Evolutionary conservation across 2,888 invertebrate species (phyloP), one percentile per base, ranked within the genome.

Genomic region (Polietes domitor): DNA sequence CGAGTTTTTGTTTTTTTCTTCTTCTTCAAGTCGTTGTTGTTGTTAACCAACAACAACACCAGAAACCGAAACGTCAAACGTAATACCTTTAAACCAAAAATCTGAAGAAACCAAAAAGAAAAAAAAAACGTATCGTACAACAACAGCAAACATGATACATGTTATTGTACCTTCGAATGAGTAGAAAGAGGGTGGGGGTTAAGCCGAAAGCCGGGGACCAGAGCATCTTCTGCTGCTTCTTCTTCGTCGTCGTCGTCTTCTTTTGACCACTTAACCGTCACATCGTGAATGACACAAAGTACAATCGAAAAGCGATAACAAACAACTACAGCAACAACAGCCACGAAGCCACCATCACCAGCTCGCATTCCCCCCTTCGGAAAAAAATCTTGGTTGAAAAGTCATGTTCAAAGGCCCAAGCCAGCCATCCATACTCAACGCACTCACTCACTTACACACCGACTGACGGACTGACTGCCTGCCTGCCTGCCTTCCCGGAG

Each of bases 201-300:
- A 6, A 58, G 10, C 58, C 65, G n/a, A 65, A 10, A 63, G 41
- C 41, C 2, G 41, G 43, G 68, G 41, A 68, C 2, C 21, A n/a
- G 43, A 19, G 58, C 58, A 58, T 61, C 58, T 73, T 76, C 7
- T 61, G 71, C 68, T 50, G 32, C 65, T 76, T 43, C 28, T 61
- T n/a, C n/a, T n/a, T n/a, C n/a, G n/a, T n/a, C n/a, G n/a, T n/a
- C n/a, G n/a, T n/a, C n/a, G n/a, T n/a, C n/a, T n/a, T 61, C 77
- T 65, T 41, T 68, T 79, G 81, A 84, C 81, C 84, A 84, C 84
- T 84, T 84, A 53, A 81, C 81, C 81, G 84, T 84, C 84, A 81
- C 84, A 81, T 41, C 58, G 84, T 84, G 84, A 84, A 79, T 84
- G 84, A 84, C 84, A 84, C 73, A 84, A 84, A 84, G 78, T 84